A percentile compares a stretch with the other conserved stretches of the same genome.
Conservation (phyloP, 1,140 invertebrate genomes). For the Macrosteles quadrilineatus region DNA sequence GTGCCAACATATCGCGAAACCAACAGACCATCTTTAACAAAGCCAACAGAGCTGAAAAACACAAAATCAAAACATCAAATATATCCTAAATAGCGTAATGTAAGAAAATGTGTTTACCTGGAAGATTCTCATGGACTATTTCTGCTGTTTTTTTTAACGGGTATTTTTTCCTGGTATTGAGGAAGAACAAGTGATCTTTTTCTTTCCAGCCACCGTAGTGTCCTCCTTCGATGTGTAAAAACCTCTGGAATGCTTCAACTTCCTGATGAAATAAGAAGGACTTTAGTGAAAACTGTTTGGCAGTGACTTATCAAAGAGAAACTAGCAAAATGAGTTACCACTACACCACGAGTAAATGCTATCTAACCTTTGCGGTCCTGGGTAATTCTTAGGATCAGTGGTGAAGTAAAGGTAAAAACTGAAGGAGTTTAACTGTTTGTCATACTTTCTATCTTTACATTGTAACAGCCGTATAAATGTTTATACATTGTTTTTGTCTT, state of each 20-base stretch:
- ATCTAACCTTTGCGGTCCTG: no score
- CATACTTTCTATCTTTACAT: no score
- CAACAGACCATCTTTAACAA: neutral
- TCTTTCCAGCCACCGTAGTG: slow-evolving; percentile 16
- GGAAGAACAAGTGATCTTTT: slow-evolving; percentile 5
- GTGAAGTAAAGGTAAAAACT: no score
- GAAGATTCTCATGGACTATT: neutral
- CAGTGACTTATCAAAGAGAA: neutral
- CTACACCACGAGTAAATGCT: no score
- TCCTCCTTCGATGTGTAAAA: neutral
- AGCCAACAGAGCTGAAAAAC: neutral
- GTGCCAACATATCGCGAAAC: neutral
- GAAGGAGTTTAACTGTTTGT: no score
- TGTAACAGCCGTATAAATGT: no score
- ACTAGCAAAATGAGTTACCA: no score
- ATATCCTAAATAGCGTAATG: neutral
- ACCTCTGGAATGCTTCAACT: slow-evolving; percentile 10
- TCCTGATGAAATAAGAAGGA: neutral
- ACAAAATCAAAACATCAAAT: neutral
- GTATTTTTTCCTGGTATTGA: slow-evolving; percentile 1
- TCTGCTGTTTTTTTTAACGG: slow-evolving; percentile 7
- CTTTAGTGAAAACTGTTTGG: neutral
- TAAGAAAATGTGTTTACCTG: neutral
- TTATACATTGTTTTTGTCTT: no score
- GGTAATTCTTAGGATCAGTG: no score